Percentiles rank a stretch among this genome's conserved stretches.
Evolutionary conservation across 2,797 vertebrate genomes (phyloP).

Genomic region (Enteromius paludinosus): DNA sequence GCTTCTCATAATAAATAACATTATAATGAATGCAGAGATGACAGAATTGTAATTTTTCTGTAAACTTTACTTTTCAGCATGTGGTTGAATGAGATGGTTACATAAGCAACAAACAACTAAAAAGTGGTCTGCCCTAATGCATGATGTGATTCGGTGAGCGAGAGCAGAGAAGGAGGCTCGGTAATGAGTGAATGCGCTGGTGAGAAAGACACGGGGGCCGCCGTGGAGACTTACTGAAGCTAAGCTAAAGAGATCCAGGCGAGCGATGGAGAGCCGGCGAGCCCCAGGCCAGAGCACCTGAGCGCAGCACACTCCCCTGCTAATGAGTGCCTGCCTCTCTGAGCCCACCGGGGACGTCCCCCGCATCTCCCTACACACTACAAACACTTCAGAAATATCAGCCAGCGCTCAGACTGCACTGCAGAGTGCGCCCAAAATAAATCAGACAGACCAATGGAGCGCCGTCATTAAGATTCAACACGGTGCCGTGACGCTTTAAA

Average conservation of each 20-base stretch:
- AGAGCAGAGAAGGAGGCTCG: neutral
- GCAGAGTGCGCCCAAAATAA: constrained; percentile 9
- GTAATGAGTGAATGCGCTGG: constrained; percentile 27
- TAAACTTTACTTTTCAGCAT: neutral
- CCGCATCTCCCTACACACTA: constrained; percentile 22
- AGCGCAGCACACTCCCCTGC: constrained; percentile 29
- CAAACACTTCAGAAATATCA: constrained; percentile 40
- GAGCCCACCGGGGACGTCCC: constrained; percentile 32
- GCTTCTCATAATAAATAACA: neutral
- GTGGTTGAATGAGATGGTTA: neutral
- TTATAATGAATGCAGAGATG: neutral
- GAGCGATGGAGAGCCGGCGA: constrained; percentile 20
- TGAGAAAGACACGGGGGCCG: neutral
- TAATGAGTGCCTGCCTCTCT: constrained; percentile 50
- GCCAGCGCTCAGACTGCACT: constrained; percentile 7
- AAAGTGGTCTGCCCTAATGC: neutral
- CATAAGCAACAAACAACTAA: neutral
- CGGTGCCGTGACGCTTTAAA: constrained; percentile 62
- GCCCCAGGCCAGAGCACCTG: constrained; percentile 49
- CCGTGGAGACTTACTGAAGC: constrained; percentile 2
- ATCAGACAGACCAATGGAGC: constrained; percentile 26
- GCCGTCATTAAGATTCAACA: constrained; percentile 56
- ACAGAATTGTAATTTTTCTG: neutral
- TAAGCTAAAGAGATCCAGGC: constrained; percentile 43
- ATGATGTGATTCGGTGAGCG: neutral